Conservation (phyloP, 1,140 invertebrate genomes). For the Homalodisca vitripennis region DNA sequence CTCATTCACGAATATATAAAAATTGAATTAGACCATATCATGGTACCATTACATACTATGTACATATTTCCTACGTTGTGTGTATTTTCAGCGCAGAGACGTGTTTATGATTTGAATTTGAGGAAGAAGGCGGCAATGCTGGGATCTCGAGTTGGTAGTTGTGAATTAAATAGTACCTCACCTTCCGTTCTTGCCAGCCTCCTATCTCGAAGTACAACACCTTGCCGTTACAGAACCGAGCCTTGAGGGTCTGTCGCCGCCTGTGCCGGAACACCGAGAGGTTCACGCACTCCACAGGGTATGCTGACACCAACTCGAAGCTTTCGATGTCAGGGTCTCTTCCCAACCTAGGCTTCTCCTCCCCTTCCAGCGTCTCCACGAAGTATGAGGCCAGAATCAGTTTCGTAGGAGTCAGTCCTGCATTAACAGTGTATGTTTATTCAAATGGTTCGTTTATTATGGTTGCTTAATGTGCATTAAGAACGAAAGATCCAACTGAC, state of each 20-base stretch:
- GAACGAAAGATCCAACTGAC: too few species aligned
- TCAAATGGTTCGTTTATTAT: too few species aligned
- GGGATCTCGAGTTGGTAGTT: too few species aligned
- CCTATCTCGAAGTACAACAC: slow-evolving; percentile 54
- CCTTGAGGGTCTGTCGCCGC: slow-evolving; percentile 55
- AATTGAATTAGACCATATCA: neutral
- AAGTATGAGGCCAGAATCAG: slow-evolving; percentile 57
- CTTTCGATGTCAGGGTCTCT: slow-evolving; percentile 56
- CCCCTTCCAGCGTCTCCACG: slow-evolving; percentile 46
- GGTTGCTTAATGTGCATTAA: too few species aligned
- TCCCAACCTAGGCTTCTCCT: slow-evolving; percentile 38
- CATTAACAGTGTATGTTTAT: too few species aligned
- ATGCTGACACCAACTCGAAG: slow-evolving; percentile 57
- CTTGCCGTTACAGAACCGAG: slow-evolving; percentile 51
- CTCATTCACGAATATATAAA: neutral
- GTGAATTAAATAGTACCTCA: too few species aligned
- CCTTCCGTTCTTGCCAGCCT: slow-evolving; percentile 48
- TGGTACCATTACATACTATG: neutral
- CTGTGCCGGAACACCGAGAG: slow-evolving; percentile 57
- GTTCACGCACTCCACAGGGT: slow-evolving; percentile 56
- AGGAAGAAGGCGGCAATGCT: too few species aligned
- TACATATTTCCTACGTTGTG: neutral
- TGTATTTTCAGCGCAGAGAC: neutral
- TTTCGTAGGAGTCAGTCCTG: slow-evolving; percentile 55
- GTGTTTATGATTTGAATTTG: slow-evolving; percentile 4